phyloP scores from a whole-genome alignment of 2,888 invertebrate species.

The Limnephilus rhombicus region DNA sequence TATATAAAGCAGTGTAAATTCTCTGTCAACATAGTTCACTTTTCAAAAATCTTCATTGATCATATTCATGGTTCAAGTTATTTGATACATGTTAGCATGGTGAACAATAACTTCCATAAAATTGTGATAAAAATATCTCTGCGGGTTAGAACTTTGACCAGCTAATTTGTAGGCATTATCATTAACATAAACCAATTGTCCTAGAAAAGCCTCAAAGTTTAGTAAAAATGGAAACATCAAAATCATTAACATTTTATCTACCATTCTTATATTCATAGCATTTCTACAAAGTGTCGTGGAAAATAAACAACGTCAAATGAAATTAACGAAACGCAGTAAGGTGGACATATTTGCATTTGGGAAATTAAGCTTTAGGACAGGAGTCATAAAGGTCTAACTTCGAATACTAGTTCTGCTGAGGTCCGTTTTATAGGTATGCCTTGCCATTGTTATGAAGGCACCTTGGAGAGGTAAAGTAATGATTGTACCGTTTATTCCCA shows the following conservation, averaged over 20 bases:
- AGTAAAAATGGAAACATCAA: neutral
- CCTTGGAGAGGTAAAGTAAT: constrained; percentile 6
- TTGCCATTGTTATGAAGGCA: constrained; percentile 16
- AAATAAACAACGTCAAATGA: neutral
- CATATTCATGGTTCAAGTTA: neutral
- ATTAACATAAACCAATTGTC: neutral
- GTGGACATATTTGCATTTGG: neutral
- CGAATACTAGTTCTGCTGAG: neutral
- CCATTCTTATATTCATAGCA: neutral
- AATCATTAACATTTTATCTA: neutral
- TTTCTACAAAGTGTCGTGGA: neutral
- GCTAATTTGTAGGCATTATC: neutral
- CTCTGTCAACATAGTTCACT: too few species aligned
- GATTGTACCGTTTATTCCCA: constrained; percentile 17
- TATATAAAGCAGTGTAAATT: too few species aligned
- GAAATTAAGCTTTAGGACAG: neutral
- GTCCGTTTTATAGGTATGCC: neutral
- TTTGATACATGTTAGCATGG: neutral
- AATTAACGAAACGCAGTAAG: neutral
- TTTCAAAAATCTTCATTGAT: neutral
- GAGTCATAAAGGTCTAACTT: neutral
- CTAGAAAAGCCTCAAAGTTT: neutral
- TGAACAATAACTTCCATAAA: neutral
- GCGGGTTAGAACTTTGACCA: neutral
- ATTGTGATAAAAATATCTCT: neutral